Evolutionary conservation across 2,797 vertebrate species (phyloP).

Genomic region (Melanotaenia nigrans): DNA sequence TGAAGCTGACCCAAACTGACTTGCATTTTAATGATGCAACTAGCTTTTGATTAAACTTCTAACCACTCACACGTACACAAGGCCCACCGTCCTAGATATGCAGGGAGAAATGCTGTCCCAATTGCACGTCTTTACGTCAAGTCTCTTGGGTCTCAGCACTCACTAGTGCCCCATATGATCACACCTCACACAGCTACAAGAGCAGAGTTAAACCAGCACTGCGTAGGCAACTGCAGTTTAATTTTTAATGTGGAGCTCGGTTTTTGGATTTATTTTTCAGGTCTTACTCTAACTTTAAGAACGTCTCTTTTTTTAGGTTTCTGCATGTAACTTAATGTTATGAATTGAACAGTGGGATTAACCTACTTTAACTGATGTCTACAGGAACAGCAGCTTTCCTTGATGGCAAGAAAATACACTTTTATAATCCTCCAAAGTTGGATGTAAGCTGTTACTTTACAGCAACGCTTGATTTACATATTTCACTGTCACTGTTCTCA

Average conservation of each 20-base stretch:
- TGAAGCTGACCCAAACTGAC: conserved; percentile 31
- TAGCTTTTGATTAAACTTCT: conserved; percentile 31
- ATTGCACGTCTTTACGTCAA: conserved; percentile 53
- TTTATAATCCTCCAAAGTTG: background rate
- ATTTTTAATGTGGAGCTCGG: background rate
- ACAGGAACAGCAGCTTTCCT: conserved; percentile 2
- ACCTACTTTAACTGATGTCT: conserved; percentile 15
- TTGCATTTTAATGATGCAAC: conserved; percentile 57
- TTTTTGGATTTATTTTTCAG: background rate
- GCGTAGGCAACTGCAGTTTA: background rate
- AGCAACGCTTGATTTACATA: background rate
- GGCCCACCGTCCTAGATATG: conserved; percentile 62
- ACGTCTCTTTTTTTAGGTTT: background rate
- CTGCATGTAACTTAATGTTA: background rate
- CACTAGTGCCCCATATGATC: conserved; percentile 51
- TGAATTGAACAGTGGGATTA: conserved; percentile 11
- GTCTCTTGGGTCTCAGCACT: conserved; percentile 48
- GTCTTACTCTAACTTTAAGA: background rate
- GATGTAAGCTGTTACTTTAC: background rate
- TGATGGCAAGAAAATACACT: background rate
- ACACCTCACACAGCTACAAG: conserved; percentile 10
- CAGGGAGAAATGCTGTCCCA: conserved; percentile 52
- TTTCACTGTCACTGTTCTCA: background rate
- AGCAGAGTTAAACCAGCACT: conserved; percentile 12
- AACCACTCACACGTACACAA: conserved; percentile 27